Conservation (phyloP, 2,888 invertebrate genomes). For the Amorpha juglandis region DNA sequence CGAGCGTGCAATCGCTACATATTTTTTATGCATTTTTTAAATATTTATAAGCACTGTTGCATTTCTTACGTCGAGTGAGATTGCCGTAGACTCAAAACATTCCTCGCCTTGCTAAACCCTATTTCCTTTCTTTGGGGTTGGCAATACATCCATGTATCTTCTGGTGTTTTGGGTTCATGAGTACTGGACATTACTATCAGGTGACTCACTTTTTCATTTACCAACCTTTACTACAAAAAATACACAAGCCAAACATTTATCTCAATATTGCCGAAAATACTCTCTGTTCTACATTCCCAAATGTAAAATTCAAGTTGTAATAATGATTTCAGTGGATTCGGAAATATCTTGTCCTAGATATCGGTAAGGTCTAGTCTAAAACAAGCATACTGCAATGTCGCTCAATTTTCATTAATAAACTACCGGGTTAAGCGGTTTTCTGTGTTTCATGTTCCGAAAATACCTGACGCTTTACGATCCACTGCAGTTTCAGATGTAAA, state of each 20-base stretch:
- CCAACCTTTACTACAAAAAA: neutral
- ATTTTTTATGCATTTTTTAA: too few relatives aligned
- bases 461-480: slow-evolving; percentile 41
- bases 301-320: slow-evolving; percentile 23
- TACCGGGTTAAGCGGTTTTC: slow-evolving; percentile 80
- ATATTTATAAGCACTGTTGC: too few relatives aligned
- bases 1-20: too few relatives aligned
- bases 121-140: too few relatives aligned
- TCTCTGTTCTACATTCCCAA: slow-evolving; percentile 14
- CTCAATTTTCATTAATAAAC: slow-evolving; percentile 83
- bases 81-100: too few relatives aligned
- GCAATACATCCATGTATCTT: too few relatives aligned
- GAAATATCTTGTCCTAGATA: slow-evolving; percentile 77
- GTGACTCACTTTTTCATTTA: too few relatives aligned
- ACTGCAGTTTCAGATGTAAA: slow-evolving; percentile 36
- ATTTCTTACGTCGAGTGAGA: too few relatives aligned
- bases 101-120: too few relatives aligned
- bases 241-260: neutral
- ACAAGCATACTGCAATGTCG: slow-evolving; percentile 69
- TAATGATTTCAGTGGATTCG: slow-evolving; percentile 29
- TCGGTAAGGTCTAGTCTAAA: slow-evolving; percentile 67
- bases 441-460: slow-evolving; percentile 71
- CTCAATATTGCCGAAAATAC: neutral
- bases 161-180: too few relatives aligned
- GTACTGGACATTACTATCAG: too few relatives aligned